Conservation (phyloP, 2,797 vertebrate species). For the Melanogrammus aeglefinus region DNA sequence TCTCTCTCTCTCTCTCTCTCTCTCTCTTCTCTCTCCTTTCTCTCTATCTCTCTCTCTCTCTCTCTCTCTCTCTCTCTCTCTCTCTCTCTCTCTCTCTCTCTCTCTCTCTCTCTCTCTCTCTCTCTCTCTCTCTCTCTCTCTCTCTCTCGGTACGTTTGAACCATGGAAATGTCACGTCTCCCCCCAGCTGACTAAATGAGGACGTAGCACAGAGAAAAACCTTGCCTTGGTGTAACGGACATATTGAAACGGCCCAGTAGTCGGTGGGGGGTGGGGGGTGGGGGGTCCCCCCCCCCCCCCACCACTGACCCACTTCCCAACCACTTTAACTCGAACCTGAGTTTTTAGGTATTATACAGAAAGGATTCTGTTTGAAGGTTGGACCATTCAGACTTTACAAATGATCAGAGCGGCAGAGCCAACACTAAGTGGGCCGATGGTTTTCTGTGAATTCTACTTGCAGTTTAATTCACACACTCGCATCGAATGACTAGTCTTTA, state of each 20-base stretch:
- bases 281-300: background rate
- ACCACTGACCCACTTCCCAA: background rate
- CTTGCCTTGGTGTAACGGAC: conserved; percentile 43
- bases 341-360: background rate
- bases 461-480: conserved; percentile 49
- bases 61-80: conserved; percentile 18
- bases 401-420: conserved; percentile 45
- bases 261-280: background rate
- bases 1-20: background rate
- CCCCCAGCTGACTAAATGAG: conserved; percentile 64
- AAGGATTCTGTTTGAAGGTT: background rate
- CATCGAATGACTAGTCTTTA: conserved; percentile 63
- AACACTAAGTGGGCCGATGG: conserved; percentile 29
- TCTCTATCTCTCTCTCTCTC: no score
- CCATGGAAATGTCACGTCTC: conserved; percentile 63
- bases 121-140: background rate
- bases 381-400: conserved; percentile 24
- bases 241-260: background rate
- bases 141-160: conserved; percentile 64
- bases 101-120: background rate
- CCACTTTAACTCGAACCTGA: background rate
- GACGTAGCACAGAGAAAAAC: conserved; percentile 54
- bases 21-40: background rate
- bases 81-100: no score
- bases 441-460: conserved; percentile 51